phyloP scores from a whole-genome alignment of 2,797 vertebrate genomes.

The Acipenser transmontanus region DNA sequence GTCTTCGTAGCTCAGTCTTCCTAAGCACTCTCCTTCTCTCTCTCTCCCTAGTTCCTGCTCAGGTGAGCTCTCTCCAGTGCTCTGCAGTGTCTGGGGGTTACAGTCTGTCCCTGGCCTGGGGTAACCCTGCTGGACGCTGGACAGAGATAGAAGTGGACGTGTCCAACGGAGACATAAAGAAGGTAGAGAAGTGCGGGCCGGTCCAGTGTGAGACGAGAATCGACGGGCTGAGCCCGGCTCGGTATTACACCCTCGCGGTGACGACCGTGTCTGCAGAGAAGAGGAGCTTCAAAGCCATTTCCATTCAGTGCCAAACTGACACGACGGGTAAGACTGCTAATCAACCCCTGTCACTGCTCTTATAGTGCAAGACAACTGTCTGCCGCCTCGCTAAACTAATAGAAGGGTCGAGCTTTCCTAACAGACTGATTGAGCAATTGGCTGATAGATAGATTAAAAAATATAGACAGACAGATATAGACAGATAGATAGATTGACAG shows the following conservation, averaged over 20 bases:
- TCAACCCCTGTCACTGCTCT: neutral
- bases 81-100: constrained; percentile 34
- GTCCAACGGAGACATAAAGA: neutral
- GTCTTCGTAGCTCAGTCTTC: too few species aligned
- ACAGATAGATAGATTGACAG: too few species aligned
- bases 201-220: constrained; percentile 5
- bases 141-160: constrained; percentile 39
- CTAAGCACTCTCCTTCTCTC: neutral
- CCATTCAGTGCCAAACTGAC: constrained; percentile 43
- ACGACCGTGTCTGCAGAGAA: constrained; percentile 18
- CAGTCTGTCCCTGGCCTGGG: constrained; percentile 40
- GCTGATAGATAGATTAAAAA: too few species aligned
- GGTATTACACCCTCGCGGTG: constrained; percentile 40
- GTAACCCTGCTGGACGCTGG: constrained; percentile 34
- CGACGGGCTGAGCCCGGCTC: constrained; percentile 38
- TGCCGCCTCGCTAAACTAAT: neutral
- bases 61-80: constrained; percentile 28
- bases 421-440: too few species aligned
- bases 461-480: too few species aligned
- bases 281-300: constrained; percentile 13
- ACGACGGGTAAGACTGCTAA: constrained; percentile 43
- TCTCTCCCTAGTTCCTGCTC: constrained; percentile 41
- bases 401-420: too few species aligned
- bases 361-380: neutral
- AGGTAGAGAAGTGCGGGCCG: fast-evolving